These are phyloP conservation scores for Rhodeus uyekii DNA, from an alignment of 2,797 vertebrate genomes.

Conservation along the genomic window DNA sequence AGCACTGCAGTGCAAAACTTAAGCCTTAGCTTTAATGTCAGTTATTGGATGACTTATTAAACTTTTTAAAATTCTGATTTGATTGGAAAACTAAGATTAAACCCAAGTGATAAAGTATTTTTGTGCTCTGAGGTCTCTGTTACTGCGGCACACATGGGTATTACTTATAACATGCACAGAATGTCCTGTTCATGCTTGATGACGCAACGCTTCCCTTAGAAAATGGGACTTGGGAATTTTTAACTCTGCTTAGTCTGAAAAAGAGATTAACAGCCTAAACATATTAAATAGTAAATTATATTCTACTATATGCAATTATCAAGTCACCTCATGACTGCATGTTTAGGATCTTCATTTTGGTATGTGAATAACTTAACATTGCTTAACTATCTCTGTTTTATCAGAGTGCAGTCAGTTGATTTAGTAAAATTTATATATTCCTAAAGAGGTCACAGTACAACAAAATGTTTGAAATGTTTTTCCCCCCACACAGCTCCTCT, in stretches of 20 bases:
- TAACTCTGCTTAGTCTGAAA: background rate
- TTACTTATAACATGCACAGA: constrained; percentile 6
- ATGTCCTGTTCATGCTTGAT: background rate
- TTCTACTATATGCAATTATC: background rate
- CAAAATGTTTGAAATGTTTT: too few relatives aligned
- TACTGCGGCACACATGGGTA: background rate
- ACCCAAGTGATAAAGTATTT: background rate
- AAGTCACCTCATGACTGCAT: background rate
- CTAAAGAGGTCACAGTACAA: background rate
- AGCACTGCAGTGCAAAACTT: background rate
- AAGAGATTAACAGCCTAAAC: background rate
- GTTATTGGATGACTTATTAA: background rate
- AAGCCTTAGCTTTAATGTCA: background rate
- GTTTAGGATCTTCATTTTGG: background rate
- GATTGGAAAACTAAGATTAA: background rate
- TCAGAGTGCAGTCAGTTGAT: background rate
- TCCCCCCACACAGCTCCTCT: background rate
- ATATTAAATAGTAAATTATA: background rate
- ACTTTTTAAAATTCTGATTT: background rate
- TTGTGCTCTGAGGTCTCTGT: background rate
- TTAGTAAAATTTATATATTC: background rate
- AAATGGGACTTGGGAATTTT: background rate
- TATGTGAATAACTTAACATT: background rate
- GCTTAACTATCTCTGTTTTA: background rate
- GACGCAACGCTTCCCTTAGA: background rate